phyloP scores from a whole-genome alignment of 1,140 invertebrate genomes.

The Orius insidiosus region DNA sequence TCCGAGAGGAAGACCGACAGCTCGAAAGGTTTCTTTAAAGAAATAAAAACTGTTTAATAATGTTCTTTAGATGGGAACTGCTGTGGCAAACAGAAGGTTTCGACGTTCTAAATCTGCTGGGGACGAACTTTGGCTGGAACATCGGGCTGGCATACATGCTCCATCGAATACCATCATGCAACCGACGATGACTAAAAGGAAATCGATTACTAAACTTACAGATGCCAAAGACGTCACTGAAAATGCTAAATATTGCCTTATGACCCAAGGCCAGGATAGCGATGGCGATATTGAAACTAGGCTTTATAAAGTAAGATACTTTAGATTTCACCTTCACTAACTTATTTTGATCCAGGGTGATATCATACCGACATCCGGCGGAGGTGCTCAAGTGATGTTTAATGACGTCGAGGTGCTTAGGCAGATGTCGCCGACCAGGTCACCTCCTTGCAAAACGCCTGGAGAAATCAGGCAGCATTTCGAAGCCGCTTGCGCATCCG shows the following conservation, averaged over 20 bases:
- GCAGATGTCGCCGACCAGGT: constrained; percentile 53
- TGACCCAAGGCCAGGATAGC: constrained; percentile 77
- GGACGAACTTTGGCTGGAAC: constrained; percentile 73
- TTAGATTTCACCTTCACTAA: background rate
- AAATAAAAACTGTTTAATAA: too few species aligned
- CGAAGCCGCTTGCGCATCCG: constrained; percentile 1
- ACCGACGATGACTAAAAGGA: constrained; percentile 61
- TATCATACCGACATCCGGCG: constrained; percentile 77
- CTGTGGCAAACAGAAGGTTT: constrained; percentile 53
- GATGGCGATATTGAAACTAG: constrained; percentile 85
- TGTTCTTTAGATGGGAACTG: constrained; percentile 16
- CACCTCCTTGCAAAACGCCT: constrained; percentile 13
- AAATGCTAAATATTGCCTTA: constrained; percentile 75
- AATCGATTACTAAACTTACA: constrained; percentile 64
- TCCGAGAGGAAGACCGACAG: constrained; percentile 1
- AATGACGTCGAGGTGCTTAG: constrained; percentile 84
- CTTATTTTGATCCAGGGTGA: constrained; percentile 43
- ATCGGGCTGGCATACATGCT: constrained; percentile 53
- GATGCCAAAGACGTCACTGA: constrained; percentile 50
- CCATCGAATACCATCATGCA: constrained; percentile 74
- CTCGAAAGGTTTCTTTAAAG: constrained; percentile 1
- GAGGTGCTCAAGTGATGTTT: constrained; percentile 88
- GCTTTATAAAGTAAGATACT: constrained; percentile 59
- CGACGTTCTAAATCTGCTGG: constrained; percentile 60
- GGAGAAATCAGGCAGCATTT: constrained; percentile 1